Evolutionary conservation across 2,797 vertebrate genomes (phyloP), one percentile per base, ranked within the genome.

Genomic region (Cephalopachus bancanus): DNA sequence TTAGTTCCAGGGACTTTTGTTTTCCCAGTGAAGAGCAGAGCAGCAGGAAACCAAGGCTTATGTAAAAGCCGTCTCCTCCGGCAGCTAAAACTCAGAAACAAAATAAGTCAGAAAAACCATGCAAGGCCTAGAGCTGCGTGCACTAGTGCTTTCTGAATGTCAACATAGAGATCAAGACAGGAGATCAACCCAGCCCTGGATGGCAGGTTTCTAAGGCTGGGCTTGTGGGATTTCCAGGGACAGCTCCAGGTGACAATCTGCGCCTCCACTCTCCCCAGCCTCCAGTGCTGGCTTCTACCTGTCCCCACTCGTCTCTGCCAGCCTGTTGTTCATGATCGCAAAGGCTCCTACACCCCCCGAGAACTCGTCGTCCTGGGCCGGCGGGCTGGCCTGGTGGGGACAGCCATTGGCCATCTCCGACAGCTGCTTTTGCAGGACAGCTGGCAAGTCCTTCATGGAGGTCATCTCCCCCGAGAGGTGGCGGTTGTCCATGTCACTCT

Each of bases 261-360:
- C 0, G 2, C 2, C 44, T n/a, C 83, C 49, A 26, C 62, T n/a
- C 49, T 80, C 1, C 74, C 64, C 62, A 12, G 74, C 6, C 1
- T 62, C 95, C 44, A 16, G 37, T 17, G 53, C 75, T 20, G 10
- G 17, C 1, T 80, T 98, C 98, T 99, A 99, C 98, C 99, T 99
- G 98, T 99, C 99, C 97, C 99, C 99, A 3, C 99, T 99, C 5
- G 99, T 99, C 98, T 99, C 99, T 79, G 99, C 99, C 98, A 99
- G 98, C n/a, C 99, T 99, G 97, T 99, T 99, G 98, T 99, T 99
- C 99, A 99, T 99, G 97, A 99, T 99, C 71, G 99, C 99, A 33
- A 99, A 98, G 94, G 99, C 99, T 3, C 99, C 99, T 17, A 99
- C 99, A 0, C 99, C 99, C 85, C 98, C 99, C 0, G 99, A 99